phyloP scores from a whole-genome alignment of 2,113 vertebrate species.

The Malurus melanocephalus region DNA sequence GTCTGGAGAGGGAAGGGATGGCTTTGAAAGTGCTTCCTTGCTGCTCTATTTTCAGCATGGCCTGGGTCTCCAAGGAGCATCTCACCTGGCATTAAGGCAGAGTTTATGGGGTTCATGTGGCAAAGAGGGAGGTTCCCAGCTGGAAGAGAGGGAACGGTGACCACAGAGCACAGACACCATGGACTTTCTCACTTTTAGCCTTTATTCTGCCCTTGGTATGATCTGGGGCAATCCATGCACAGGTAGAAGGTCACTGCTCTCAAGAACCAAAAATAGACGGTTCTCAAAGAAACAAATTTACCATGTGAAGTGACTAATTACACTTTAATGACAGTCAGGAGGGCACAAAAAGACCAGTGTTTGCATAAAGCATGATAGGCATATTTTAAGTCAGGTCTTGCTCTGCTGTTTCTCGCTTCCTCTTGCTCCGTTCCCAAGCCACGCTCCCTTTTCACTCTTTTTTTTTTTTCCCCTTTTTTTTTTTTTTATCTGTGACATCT shows the following conservation, averaged over 20 bases:
- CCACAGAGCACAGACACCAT: not conserved
- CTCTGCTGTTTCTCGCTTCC: conserved; percentile 57
- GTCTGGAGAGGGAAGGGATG: not conserved
- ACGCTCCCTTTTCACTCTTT: conserved; percentile 3
- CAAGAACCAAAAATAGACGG: conserved; percentile 11
- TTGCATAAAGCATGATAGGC: conserved; percentile 52
- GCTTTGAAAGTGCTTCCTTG: not conserved
- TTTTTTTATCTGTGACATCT: conserved; percentile 87
- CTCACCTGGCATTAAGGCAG: not conserved
- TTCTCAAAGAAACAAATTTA: conserved; percentile 35
- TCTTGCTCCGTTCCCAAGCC: conserved; percentile 75
- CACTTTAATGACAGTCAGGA: conserved; percentile 60
- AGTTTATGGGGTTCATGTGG: not conserved
- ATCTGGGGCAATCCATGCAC: not conserved
- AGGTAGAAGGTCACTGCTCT: not conserved
- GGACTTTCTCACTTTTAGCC: not conserved
- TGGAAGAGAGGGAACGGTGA: not conserved
- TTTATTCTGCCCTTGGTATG: not conserved
- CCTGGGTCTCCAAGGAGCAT: not conserved
- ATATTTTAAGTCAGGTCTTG: conserved; percentile 54
- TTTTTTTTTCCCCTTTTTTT: not conserved
- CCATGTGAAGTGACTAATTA: conserved; percentile 51
- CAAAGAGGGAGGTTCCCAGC: not conserved
- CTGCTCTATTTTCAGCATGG: not conserved
- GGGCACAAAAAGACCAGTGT: conserved; percentile 37